Conservation (phyloP, 2,888 invertebrate genomes). For the Philonicus albiceps region DNA sequence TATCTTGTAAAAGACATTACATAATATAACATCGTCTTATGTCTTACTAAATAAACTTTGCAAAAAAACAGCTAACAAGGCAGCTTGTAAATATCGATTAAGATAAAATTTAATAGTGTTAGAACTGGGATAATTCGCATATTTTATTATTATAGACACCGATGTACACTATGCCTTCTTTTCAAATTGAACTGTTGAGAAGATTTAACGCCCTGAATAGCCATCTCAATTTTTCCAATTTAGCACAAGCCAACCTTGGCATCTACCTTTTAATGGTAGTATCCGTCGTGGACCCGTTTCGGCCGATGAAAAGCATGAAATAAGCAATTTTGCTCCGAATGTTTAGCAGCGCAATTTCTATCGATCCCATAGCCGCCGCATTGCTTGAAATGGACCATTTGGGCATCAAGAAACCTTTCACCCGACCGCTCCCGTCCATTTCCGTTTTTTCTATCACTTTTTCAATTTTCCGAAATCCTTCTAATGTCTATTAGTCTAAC, state of each 20-base stretch:
- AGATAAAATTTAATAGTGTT: too few relatives aligned
- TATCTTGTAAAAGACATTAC: too few relatives aligned
- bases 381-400: not conserved
- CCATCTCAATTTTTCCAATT: not conserved
- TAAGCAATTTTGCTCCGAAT: not conserved
- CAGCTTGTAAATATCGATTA: too few relatives aligned
- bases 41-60: too few relatives aligned
- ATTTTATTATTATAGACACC: too few relatives aligned
- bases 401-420: not conserved
- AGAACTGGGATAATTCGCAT: too few relatives aligned
- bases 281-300: not conserved
- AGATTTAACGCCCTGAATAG: not conserved
- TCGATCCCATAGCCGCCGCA: not conserved
- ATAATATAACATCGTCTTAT: too few relatives aligned
- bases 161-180: not conserved
- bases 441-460: not conserved
- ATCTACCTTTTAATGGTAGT: not conserved
- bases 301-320: not conserved
- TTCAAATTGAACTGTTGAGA: not conserved
- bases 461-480: slow-evolving; percentile 30
- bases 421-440: not conserved
- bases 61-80: too few relatives aligned
- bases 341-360: not conserved
- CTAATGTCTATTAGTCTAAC: slow-evolving; percentile 15
- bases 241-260: not conserved